These are phyloP conservation scores for Pterocles orientalis DNA, from an alignment of 2,113 vertebrate species.

Conservation along the genomic window DNA sequence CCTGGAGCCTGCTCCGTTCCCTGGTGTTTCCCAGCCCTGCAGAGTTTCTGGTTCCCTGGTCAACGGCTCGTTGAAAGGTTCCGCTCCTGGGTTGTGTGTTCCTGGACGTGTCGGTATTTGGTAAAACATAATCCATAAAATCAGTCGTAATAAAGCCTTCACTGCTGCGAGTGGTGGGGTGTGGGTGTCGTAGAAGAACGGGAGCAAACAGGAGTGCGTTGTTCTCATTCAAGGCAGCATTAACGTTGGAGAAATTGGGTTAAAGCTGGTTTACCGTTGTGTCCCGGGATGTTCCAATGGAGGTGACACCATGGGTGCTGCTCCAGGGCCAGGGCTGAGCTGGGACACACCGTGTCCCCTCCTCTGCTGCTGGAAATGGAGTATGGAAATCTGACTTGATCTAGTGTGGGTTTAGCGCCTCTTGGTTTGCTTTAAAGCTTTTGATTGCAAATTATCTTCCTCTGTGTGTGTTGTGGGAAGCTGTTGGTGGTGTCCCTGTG, in stretches of 20 bases:
- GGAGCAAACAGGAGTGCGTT: neutral
- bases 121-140: neutral
- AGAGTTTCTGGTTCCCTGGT: neutral
- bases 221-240: neutral
- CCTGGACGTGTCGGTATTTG: neutral
- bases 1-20: too few species aligned
- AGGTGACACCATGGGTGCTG: neutral
- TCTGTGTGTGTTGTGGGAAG: neutral
- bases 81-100: neutral
- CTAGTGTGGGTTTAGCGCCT: neutral
- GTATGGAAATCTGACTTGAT: too few species aligned
- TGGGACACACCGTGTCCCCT: neutral
- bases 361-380: fast-evolving
- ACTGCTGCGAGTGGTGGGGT: fast-evolving
- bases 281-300: neutral
- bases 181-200: fast-evolving
- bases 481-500: neutral
- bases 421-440: neutral
- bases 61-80: neutral
- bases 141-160: neutral
- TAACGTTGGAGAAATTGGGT: neutral
- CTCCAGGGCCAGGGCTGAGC: neutral
- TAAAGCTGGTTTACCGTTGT: fast-evolving
- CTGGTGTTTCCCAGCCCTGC: neutral
- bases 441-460: neutral